Percentiles rank a stretch among this genome's conserved stretches.
Evolutionary conservation across 1,140 invertebrate genomes (phyloP).

Genomic region (Leucophenga varia): DNA sequence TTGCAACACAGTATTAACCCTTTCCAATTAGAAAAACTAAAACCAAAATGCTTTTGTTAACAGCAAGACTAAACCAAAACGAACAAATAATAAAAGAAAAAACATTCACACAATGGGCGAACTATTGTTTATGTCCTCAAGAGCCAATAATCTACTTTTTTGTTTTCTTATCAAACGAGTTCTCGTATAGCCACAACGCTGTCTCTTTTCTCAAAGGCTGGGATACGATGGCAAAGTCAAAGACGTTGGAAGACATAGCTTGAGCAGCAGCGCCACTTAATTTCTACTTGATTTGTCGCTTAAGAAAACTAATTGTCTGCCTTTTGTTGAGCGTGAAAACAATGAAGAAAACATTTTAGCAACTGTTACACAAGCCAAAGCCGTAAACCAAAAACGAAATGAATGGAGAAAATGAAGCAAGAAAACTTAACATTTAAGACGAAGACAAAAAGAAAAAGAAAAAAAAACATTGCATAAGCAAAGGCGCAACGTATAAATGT

Average conservation of each 20-base stretch:
- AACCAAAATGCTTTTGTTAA: no score
- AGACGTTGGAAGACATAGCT: constrained; percentile 2
- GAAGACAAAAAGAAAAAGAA: no score
- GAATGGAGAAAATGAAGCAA: neutral
- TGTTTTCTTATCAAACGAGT: constrained; percentile 52
- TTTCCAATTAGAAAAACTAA: no score
- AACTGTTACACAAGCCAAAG: constrained; percentile 48
- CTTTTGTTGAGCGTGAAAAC: constrained; percentile 53
- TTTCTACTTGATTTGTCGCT: constrained; percentile 55
- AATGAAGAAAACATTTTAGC: constrained; percentile 54
- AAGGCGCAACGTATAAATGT: neutral
- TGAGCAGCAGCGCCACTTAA: constrained; percentile 45
- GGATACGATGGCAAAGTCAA: no score
- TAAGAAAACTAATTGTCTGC: constrained; percentile 55
- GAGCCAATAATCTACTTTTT: constrained; percentile 54
- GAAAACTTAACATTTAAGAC: no score
- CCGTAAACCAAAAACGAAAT: constrained; percentile 39
- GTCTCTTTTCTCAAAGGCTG: constrained; percentile 6
- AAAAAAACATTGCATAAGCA: constrained; percentile 2
- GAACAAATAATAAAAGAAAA: no score
- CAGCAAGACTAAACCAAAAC: no score
- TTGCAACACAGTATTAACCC: no score
- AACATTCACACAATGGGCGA: no score
- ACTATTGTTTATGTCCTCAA: constrained; percentile 41
- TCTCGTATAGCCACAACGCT: constrained; percentile 2